Conservation (phyloP, 2,797 vertebrate genomes). For the Pyrocephalus nanus region DNA sequence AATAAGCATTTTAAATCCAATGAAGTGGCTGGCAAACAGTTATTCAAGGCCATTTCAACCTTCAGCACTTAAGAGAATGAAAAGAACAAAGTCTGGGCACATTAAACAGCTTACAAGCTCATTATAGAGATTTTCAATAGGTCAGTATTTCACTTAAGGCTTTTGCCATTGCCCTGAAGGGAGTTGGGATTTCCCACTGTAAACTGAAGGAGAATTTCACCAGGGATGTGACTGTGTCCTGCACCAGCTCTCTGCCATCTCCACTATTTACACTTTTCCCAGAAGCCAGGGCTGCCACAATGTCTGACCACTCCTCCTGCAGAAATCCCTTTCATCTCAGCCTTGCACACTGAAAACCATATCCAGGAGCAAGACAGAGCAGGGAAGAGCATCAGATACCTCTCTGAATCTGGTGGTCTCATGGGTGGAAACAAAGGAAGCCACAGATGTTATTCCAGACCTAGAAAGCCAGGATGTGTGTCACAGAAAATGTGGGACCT, state of each 20-base stretch:
- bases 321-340: neutral
- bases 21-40: neutral
- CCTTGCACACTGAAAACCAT: neutral
- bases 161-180: neutral
- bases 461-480: neutral
- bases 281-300: neutral
- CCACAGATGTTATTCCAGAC: neutral
- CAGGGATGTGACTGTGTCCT: rapidly evolving
- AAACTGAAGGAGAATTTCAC: neutral
- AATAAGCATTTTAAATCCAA: neutral
- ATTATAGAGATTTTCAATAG: neutral
- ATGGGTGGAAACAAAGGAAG: neutral
- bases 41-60: neutral
- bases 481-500: neutral
- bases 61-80: neutral
- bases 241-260: neutral
- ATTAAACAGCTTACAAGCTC: neutral
- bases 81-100: neutral
- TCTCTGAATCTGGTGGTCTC: neutral
- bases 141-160: neutral
- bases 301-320: neutral
- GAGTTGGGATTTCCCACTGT: neutral
- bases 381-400: neutral
- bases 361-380: neutral
- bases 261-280: neutral